Evolutionary conservation across 2,113 vertebrate species (phyloP).

Genomic region (Fulica atra): DNA sequence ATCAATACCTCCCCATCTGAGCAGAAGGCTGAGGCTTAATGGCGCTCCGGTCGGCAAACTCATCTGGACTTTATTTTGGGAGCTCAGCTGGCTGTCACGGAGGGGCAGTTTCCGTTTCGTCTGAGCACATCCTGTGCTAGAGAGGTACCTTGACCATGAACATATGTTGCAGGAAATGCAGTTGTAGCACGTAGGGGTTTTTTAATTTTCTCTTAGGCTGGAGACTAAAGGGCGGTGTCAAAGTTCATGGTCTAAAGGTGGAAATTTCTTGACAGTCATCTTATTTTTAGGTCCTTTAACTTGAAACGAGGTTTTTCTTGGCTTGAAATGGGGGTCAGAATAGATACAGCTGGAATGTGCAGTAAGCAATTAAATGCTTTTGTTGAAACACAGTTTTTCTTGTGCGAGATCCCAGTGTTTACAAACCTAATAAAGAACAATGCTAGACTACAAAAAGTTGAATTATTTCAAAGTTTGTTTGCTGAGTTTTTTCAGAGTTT

Average conservation of each 20-base stretch:
- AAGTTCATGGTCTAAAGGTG: constrained; percentile 15
- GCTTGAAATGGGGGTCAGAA: neutral
- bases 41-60: neutral
- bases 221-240: neutral
- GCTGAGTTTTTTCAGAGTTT: neutral
- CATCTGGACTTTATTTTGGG: constrained; percentile 23
- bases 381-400: neutral
- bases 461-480: constrained; percentile 9
- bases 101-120: constrained; percentile 16
- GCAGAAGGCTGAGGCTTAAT: neutral
- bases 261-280: neutral
- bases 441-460: neutral
- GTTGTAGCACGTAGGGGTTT: neutral
- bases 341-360: neutral
- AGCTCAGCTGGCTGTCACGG: neutral
- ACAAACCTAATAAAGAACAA: neutral
- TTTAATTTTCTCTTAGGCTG: constrained; percentile 29
- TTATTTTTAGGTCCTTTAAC: constrained; percentile 23
- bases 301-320: neutral
- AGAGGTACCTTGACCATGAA: constrained; percentile 13
- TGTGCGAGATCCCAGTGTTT: neutral
- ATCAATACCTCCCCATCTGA: neutral
- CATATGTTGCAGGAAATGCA: constrained; percentile 41
- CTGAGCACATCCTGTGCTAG: constrained; percentile 42
- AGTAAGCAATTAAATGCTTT: neutral